These are phyloP conservation scores for Paramuricea clavata DNA, from an alignment of 92 coral and sea anemone genomes.

Conservation along the genomic window DNA sequence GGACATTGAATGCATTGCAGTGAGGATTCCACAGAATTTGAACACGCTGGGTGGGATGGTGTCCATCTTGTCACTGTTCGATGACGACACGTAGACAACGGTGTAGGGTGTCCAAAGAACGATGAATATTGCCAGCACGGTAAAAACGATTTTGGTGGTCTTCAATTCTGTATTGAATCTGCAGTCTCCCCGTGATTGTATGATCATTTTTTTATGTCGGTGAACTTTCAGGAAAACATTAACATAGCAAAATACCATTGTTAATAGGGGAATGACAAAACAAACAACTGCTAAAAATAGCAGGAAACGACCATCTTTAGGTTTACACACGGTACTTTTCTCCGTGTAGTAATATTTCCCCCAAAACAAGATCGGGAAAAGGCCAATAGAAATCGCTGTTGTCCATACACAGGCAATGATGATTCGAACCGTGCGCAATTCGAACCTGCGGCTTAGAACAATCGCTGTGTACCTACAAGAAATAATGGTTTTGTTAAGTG, in stretches of 20 bases:
- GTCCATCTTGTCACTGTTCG: slow-evolving; percentile 28
- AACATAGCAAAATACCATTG: slow-evolving; percentile 87
- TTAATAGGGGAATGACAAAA: slow-evolving; percentile 79
- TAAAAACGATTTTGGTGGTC: slow-evolving; percentile 74
- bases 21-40: slow-evolving; percentile 63
- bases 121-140: slow-evolving; percentile 64
- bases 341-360: slow-evolving; percentile 73
- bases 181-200: background rate
- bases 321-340: slow-evolving; percentile 83
- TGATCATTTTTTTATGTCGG: background rate
- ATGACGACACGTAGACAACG: slow-evolving; percentile 56
- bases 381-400: slow-evolving; percentile 73
- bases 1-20: slow-evolving; percentile 66
- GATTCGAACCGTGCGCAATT: slow-evolving; percentile 72
- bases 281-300: slow-evolving; percentile 76
- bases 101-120: slow-evolving; percentile 71
- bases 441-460: slow-evolving; percentile 82
- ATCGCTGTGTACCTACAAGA: slow-evolving; percentile 85
- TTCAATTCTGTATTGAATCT: slow-evolving; percentile 52
- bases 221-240: slow-evolving; percentile 81
- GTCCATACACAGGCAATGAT: slow-evolving; percentile 82
- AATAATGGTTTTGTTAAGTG: background rate
- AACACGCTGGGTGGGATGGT: slow-evolving; percentile 57
- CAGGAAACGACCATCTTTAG: slow-evolving; percentile 75
- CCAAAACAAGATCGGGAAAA: slow-evolving; percentile 92